A percentile compares a stretch with the other conserved stretches of the same genome.
These are phyloP conservation scores for Ceratosolen fusciceps DNA, from an alignment of 1,140 invertebrate genomes.

Conservation along the genomic window DNA sequence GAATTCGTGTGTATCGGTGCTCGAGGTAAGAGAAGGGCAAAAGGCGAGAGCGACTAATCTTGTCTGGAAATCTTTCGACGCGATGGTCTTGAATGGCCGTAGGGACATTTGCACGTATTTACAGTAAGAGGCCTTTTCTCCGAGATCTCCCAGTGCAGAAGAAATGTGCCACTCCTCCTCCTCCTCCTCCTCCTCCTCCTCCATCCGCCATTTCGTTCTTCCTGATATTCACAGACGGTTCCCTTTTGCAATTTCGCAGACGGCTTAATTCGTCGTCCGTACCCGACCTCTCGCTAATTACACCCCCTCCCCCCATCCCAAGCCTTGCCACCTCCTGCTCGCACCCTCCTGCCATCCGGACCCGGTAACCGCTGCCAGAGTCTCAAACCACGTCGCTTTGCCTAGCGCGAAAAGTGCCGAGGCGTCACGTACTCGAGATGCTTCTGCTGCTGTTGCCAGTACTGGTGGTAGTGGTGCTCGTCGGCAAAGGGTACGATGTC, in stretches of 20 bases:
- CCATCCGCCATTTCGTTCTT: background rate
- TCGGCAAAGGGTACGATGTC: too few relatives aligned
- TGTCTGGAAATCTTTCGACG: background rate
- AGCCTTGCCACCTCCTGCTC: background rate
- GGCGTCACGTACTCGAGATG: background rate
- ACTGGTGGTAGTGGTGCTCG: too few relatives aligned
- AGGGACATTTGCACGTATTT: background rate
- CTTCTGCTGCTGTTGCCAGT: too few relatives aligned
- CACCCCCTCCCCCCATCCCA: background rate
- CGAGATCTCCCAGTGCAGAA: background rate
- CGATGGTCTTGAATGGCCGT: background rate
- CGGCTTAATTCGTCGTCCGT: conserved; percentile 30
- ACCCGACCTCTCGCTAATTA: conserved; percentile 18
- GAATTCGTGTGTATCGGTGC: too few relatives aligned
- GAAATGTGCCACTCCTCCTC: background rate
- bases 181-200: background rate
- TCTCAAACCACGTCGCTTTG: too few relatives aligned
- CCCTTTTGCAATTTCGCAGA: conserved; percentile 42
- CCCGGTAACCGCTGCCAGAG: background rate
- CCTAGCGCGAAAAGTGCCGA: background rate
- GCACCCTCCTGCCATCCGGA: background rate
- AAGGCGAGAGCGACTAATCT: background rate
- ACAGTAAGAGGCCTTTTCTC: too few relatives aligned
- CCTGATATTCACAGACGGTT: background rate
- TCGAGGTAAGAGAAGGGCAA: too few relatives aligned